Evolutionary conservation across 2,113 vertebrate species (phyloP).

Genomic region (Brachyhypopomus occidentalis): DNA sequence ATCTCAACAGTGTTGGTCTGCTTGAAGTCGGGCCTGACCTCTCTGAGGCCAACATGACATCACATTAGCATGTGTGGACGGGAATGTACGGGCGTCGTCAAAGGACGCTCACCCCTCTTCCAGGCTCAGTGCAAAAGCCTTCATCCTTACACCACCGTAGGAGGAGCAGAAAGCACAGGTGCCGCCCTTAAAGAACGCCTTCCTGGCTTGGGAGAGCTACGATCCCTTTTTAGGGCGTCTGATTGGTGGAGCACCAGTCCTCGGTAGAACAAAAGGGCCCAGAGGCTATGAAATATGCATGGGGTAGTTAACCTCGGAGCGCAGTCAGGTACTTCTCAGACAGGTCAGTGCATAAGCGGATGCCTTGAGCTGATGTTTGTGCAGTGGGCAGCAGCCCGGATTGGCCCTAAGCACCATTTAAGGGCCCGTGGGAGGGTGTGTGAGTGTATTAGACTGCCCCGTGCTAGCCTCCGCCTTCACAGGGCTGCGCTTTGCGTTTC

Average conservation of each 20-base stretch:
- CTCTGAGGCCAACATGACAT: too few relatives aligned
- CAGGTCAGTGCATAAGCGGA: slow-evolving; percentile 56
- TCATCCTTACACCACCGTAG: not conserved
- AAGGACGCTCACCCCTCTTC: too few relatives aligned
- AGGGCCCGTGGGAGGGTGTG: not conserved
- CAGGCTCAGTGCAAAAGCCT: too few relatives aligned
- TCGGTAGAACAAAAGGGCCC: slow-evolving; percentile 48
- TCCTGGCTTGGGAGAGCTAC: not conserved
- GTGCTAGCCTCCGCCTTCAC: not conserved
- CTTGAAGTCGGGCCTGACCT: too few relatives aligned
- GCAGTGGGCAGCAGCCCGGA: slow-evolving; percentile 39
- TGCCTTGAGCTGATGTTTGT: slow-evolving; percentile 48
- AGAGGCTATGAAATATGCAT: slow-evolving; percentile 65
- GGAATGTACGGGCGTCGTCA: too few relatives aligned
- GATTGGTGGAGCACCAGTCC: slow-evolving; percentile 1
- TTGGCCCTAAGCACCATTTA: slow-evolving; percentile 42
- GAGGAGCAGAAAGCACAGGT: not conserved
- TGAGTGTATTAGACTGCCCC: not conserved
- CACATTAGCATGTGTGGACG: too few relatives aligned
- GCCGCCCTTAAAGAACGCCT: not conserved
- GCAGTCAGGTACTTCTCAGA: slow-evolving; percentile 46
- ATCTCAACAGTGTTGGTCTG: too few relatives aligned
- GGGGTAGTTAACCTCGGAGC: slow-evolving; percentile 58
- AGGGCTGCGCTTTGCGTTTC: not conserved
- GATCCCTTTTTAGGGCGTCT: slow-evolving; percentile 25